A percentile compares a stretch with the other conserved stretches of the same genome.
These are phyloP conservation scores for Tenualosa ilisha DNA, from an alignment of 2,797 vertebrate species.

Conservation along the genomic window DNA sequence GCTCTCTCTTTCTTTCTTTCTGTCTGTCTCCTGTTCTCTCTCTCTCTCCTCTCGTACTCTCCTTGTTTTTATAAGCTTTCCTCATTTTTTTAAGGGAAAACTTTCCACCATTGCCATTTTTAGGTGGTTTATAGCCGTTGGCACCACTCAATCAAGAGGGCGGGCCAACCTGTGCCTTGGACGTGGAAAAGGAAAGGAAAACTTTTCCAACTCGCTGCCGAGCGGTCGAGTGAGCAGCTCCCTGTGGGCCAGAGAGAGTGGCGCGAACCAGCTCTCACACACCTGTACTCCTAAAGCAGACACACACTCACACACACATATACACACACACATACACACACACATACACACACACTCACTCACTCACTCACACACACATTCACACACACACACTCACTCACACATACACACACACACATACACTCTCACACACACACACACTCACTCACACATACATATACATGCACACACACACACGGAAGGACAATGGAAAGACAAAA, in stretches of 20 bases:
- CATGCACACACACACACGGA: background rate
- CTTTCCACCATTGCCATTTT: conserved; percentile 82
- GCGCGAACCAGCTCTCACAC: conserved; percentile 55
- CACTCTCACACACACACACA: background rate
- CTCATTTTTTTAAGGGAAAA: conserved; percentile 69
- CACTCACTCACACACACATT: background rate
- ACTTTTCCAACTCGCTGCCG: conserved; percentile 52
- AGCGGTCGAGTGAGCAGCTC: background rate
- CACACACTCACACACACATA: background rate
- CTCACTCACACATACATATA: background rate
- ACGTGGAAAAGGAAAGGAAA: conserved; percentile 58
- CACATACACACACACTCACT: background rate
- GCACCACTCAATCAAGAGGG: conserved; percentile 66
- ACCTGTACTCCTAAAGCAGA: conserved; percentile 57
- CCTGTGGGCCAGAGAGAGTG: conserved; percentile 42
- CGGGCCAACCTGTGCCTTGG: conserved; percentile 76
- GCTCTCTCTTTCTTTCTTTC: conserved; percentile 57
- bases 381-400: background rate
- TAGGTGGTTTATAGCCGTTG: conserved; percentile 80
- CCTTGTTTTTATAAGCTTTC: conserved; percentile 74
- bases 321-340: background rate
- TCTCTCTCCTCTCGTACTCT: conserved; percentile 47
- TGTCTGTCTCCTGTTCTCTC: conserved; percentile 59
- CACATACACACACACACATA: background rate
- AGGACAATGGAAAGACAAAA: background rate